A percentile compares a stretch with the other conserved stretches of the same genome.
phyloP scores from a whole-genome alignment of 2,113 vertebrate genomes.

The Charadrius vociferus region DNA sequence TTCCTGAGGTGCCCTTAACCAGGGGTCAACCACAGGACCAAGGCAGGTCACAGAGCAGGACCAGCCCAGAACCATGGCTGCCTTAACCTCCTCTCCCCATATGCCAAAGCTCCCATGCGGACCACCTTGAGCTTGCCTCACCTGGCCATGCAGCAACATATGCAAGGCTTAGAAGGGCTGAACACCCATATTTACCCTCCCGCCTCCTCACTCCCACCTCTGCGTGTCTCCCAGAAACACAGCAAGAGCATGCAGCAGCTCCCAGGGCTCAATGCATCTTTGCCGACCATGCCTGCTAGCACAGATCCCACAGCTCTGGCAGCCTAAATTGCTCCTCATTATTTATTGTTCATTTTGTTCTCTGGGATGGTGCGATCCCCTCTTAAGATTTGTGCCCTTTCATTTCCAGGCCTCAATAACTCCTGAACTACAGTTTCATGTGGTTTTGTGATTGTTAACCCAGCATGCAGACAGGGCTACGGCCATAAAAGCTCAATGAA shows the following conservation, averaged over 20 bases:
- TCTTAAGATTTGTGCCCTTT: slow-evolving; percentile 75
- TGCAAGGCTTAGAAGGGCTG: background rate
- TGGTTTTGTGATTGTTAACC: slow-evolving; percentile 80
- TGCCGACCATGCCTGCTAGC: background rate
- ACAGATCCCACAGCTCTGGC: slow-evolving; percentile 45
- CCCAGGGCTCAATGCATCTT: background rate
- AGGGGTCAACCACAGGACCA: background rate
- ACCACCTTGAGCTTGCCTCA: background rate
- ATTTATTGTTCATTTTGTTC: slow-evolving; percentile 69
- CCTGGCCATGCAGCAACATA: background rate
- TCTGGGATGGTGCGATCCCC: slow-evolving; percentile 43
- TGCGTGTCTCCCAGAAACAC: background rate
- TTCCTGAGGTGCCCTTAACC: background rate
- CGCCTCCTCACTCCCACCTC: background rate
- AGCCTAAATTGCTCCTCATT: slow-evolving; percentile 59
- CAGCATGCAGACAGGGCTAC: slow-evolving; percentile 67
- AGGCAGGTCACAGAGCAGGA: background rate
- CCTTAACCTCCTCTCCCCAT: background rate
- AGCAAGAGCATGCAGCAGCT: background rate
- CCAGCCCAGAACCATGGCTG: fast-evolving
- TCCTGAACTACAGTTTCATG: slow-evolving; percentile 74
- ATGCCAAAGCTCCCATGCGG: background rate
- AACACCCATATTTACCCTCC: background rate
- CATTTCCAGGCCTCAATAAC: slow-evolving; percentile 74
- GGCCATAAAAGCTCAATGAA: slow-evolving; percentile 76